Evolutionary conservation across 2,113 vertebrate species (phyloP).

Genomic region (Phocoena sinus): DNA sequence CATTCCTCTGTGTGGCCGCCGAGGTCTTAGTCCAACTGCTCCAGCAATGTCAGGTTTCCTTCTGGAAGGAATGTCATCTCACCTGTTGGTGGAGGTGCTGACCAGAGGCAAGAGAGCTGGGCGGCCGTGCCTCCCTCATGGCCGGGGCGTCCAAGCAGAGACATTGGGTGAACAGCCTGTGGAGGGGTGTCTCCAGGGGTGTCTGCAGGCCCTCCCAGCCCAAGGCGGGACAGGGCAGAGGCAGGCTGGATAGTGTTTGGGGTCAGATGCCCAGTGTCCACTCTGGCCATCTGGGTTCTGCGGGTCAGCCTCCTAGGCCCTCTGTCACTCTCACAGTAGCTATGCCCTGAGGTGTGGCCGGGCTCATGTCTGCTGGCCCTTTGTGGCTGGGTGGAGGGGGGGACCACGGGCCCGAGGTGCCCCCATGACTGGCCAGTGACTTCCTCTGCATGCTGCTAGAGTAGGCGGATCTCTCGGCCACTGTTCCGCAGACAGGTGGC

Average conservation of each 20-base stretch:
- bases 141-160: not conserved
- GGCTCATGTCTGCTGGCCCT: not conserved
- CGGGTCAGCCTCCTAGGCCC: not conserved
- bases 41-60: not conserved
- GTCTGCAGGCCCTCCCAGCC: not conserved
- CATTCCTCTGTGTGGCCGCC: accelerated
- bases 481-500: not conserved
- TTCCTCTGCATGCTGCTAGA: not conserved
- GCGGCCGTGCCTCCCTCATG: not conserved
- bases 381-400: not conserved
- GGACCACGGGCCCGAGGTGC: not conserved
- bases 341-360: not conserved
- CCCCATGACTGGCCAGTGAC: not conserved
- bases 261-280: not conserved
- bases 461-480: not conserved
- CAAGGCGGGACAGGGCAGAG: not conserved
- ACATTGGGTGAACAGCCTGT: accelerated
- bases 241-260: not conserved
- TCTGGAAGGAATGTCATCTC: no score
- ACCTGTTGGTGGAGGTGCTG: accelerated
- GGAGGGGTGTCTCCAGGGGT: not conserved
- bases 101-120: not conserved
- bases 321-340: no score
- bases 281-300: not conserved
- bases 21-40: not conserved